Evolutionary conservation across 2,113 vertebrate genomes (phyloP).

Genomic region (Callipepla californica): DNA sequence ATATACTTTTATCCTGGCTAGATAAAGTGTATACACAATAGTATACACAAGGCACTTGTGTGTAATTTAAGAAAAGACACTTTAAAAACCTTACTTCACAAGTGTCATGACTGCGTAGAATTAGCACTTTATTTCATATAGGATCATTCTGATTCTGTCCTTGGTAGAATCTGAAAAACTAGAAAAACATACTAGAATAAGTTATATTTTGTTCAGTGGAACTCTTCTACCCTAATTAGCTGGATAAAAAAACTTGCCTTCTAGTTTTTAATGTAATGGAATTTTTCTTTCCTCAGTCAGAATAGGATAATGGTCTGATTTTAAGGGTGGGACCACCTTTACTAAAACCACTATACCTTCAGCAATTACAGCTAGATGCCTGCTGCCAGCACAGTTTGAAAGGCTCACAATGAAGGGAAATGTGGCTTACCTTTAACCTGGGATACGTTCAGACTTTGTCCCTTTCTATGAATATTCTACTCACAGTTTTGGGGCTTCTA

Average conservation of each 20-base stretch:
- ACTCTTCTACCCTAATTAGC: background rate
- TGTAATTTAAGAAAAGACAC: background rate
- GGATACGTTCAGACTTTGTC: conserved; percentile 12
- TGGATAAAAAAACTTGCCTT: background rate
- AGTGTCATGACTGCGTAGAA: background rate
- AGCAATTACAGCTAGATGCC: conserved; percentile 34
- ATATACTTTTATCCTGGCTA: background rate
- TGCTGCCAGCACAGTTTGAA: conserved; percentile 34
- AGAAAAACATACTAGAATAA: background rate
- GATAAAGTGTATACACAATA: background rate
- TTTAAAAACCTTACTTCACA: background rate
- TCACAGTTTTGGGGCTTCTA: background rate
- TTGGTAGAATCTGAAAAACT: background rate
- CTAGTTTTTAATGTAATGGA: background rate
- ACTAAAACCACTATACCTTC: conserved; percentile 32
- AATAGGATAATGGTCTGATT: background rate
- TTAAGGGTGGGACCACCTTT: conserved; percentile 45
- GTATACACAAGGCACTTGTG: background rate
- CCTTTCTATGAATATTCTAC: background rate
- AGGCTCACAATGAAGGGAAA: background rate
- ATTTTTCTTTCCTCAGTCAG: conserved; percentile 11
- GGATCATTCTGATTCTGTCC: background rate
- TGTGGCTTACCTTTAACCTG: conserved; percentile 3
- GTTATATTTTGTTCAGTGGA: background rate
- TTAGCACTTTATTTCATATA: background rate